Evolutionary conservation across 2,888 invertebrate species (phyloP).

Genomic region (Spialia ferax): DNA sequence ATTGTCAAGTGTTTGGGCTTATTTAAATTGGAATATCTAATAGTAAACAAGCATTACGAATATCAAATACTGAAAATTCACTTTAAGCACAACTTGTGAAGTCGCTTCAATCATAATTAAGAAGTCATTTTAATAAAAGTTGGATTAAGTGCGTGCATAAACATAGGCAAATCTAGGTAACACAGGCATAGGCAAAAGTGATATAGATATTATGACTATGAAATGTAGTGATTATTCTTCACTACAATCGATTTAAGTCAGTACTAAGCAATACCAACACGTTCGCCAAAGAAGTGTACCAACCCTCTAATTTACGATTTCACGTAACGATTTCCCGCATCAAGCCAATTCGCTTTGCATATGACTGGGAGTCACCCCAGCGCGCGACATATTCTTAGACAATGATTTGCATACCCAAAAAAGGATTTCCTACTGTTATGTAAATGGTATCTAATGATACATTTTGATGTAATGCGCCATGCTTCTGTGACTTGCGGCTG

Average conservation of each 20-base stretch:
- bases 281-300: slow-evolving; percentile 4
- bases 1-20: background rate
- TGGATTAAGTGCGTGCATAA: no score
- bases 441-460: slow-evolving; percentile 39
- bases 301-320: slow-evolving; percentile 34
- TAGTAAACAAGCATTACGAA: no score
- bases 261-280: no score
- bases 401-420: slow-evolving; percentile 54
- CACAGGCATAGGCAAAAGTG: no score
- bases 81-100: no score
- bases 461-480: slow-evolving; percentile 19
- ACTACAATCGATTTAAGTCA: no score
- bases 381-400: slow-evolving; percentile 43
- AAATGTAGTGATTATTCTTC: no score
- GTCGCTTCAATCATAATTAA: no score
- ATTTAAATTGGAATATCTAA: background rate
- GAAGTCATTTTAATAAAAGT: no score
- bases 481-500: background rate
- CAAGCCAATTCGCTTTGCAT: slow-evolving; percentile 35
- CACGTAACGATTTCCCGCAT: slow-evolving; percentile 38
- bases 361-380: slow-evolving; percentile 35
- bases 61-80: no score
- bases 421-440: slow-evolving; percentile 45
- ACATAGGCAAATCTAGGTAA: no score
- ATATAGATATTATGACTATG: no score